Conservation (phyloP, 1,140 invertebrate species). For the Homalodisca vitripennis region DNA sequence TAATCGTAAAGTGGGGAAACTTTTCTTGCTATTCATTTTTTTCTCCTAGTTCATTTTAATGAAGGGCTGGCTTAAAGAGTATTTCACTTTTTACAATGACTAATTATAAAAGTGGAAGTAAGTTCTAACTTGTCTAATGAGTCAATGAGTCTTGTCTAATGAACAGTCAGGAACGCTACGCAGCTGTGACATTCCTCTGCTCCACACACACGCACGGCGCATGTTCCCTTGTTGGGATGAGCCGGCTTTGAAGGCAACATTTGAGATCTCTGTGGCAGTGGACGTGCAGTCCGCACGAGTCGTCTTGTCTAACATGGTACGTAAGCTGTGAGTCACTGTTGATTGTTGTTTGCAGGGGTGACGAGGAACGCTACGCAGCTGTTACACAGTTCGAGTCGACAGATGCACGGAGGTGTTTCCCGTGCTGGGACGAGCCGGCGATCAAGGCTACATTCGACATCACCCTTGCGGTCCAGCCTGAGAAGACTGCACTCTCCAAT, state of each 20-base stretch:
- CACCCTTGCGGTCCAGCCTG: constrained; percentile 72
- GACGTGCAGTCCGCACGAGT: constrained; percentile 57
- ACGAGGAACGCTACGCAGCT: constrained; percentile 76
- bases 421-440: constrained; percentile 97
- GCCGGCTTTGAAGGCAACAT: constrained; percentile 63
- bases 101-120: no score
- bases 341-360: constrained; percentile 46
- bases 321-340: constrained; percentile 29
- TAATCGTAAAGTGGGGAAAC: no score
- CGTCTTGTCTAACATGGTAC: constrained; percentile 90
- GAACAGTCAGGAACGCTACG: background rate
- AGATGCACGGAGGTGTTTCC: constrained; percentile 91
- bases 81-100: no score
- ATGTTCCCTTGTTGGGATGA: constrained; percentile 71
- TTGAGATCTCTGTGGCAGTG: constrained; percentile 51
- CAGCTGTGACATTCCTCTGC: constrained; percentile 82
- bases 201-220: constrained; percentile 77
- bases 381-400: constrained; percentile 94
- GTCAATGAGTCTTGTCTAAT: no score
- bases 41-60: no score
- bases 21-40: no score
- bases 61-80: no score
- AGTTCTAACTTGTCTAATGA: no score
- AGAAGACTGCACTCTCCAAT: constrained; percentile 86
- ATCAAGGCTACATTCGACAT: constrained; percentile 95